A percentile compares a stretch with the other conserved stretches of the same genome.
These are phyloP conservation scores for Erythrocebus patas DNA, from an alignment of 2,113 vertebrate species.

Conservation along the genomic window DNA sequence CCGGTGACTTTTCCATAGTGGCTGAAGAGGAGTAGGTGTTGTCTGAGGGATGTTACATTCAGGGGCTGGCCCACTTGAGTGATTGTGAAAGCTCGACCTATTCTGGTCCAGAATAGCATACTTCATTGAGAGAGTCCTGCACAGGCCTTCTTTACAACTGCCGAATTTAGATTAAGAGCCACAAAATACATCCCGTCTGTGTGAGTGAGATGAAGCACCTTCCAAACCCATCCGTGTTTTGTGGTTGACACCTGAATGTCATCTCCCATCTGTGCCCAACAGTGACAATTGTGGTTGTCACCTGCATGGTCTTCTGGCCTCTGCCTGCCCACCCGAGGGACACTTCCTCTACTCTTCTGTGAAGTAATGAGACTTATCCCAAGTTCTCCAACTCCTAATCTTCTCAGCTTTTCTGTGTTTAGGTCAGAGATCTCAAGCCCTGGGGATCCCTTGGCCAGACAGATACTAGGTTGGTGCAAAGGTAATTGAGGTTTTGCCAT, in stretches of 20 bases:
- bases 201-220: too few relatives aligned
- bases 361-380: not conserved
- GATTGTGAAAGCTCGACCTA: not conserved
- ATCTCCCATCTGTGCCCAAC: too few relatives aligned
- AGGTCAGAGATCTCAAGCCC: not conserved
- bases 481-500: too few relatives aligned
- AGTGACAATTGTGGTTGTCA: not conserved
- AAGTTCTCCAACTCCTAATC: not conserved
- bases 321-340: not conserved
- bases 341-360: not conserved
- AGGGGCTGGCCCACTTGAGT: not conserved
- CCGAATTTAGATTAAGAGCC: not conserved
- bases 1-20: not conserved
- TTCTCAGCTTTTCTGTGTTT: not conserved
- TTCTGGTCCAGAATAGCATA: not conserved
- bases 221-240: rapidly evolving
- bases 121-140: not conserved
- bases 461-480: not conserved
- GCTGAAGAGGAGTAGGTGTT: not conserved
- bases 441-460: not conserved
- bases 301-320: not conserved
- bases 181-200: not conserved
- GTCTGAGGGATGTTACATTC: not conserved
- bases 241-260: not conserved
- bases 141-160: not conserved